These are phyloP conservation scores for Oplegnathus fasciatus DNA, from an alignment of 2,113 vertebrate species.

Conservation along the genomic window DNA sequence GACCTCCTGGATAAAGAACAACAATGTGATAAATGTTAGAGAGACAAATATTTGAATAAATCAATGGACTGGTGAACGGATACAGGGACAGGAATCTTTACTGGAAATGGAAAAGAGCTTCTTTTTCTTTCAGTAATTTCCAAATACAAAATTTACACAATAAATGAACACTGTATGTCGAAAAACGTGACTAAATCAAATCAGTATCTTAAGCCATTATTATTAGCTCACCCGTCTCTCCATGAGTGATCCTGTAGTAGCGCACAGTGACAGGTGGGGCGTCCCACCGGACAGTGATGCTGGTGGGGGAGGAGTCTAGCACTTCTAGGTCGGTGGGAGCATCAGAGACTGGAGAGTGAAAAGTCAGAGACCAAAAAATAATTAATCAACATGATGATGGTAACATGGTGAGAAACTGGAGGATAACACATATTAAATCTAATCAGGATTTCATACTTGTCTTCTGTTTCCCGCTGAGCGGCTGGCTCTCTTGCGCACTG, in stretches of 20 bases:
- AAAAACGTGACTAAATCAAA: not conserved
- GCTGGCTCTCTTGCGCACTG: conserved; percentile 86
- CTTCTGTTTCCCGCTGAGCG: conserved; percentile 90
- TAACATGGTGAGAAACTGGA: not conserved
- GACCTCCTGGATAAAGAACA: conserved; percentile 84
- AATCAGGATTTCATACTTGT: conserved; percentile 87
- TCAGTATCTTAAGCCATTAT: not conserved
- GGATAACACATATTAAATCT: not conserved
- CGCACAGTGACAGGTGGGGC: conserved; percentile 94
- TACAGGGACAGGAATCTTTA: not conserved
- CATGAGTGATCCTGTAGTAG: conserved; percentile 95
- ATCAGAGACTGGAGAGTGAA: conserved; percentile 89
- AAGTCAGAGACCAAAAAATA: not conserved
- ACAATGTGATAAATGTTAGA: not conserved
- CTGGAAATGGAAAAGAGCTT: too few species aligned
- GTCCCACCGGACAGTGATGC: conserved; percentile 92
- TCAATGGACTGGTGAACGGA: too few species aligned
- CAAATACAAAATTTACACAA: not conserved
- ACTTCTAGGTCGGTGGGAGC: conserved; percentile 93
- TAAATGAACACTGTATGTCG: not conserved
- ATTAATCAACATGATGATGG: not conserved
- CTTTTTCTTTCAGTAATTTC: too few species aligned
- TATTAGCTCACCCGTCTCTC: conserved; percentile 88
- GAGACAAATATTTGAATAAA: not conserved
- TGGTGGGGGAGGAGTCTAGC: conserved; percentile 88